Percentiles rank a stretch among this genome's conserved stretches.
These are phyloP conservation scores for Megaustenia siamemsis DNA, from an alignment of 2,888 invertebrate genomes.

Conservation along the genomic window DNA sequence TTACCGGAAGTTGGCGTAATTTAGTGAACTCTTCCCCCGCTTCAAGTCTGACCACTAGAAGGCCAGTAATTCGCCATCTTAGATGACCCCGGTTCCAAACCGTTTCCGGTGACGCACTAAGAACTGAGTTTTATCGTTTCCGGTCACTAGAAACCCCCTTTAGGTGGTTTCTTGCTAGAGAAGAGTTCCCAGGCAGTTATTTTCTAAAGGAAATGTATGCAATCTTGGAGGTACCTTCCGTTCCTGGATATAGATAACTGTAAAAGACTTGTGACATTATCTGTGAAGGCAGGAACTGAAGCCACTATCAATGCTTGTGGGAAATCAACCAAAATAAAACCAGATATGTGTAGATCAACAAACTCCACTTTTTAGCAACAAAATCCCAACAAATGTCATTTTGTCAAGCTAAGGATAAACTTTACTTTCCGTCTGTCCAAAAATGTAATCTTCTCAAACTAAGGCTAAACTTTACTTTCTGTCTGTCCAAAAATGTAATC, in stretches of 20 bases:
- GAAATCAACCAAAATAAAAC: no score
- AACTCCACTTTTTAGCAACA: no score
- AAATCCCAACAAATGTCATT: no score
- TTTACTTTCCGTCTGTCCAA: no score
- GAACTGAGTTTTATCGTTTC: slow-evolving; percentile 8
- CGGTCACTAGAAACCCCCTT: not conserved
- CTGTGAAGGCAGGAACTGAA: no score
- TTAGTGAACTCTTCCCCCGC: not conserved
- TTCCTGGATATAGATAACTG: no score
- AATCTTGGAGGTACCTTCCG: not conserved
- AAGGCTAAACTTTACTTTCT: no score
- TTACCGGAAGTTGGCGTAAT: not conserved
- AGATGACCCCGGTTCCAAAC: slow-evolving; percentile 22
- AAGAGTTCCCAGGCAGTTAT: not conserved
- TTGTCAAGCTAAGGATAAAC: no score
- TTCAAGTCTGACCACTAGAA: not conserved
- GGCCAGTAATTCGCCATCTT: not conserved
- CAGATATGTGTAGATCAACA: no score
- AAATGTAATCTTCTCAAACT: no score
- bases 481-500: no score
- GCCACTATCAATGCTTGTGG: not conserved
- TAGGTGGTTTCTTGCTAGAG: not conserved
- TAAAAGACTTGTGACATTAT: no score
- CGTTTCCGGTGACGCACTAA: slow-evolving; percentile 3
- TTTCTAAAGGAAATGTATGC: not conserved